phyloP scores from a whole-genome alignment of 1,140 invertebrate genomes.

The Teleogryllus occipitalis region DNA sequence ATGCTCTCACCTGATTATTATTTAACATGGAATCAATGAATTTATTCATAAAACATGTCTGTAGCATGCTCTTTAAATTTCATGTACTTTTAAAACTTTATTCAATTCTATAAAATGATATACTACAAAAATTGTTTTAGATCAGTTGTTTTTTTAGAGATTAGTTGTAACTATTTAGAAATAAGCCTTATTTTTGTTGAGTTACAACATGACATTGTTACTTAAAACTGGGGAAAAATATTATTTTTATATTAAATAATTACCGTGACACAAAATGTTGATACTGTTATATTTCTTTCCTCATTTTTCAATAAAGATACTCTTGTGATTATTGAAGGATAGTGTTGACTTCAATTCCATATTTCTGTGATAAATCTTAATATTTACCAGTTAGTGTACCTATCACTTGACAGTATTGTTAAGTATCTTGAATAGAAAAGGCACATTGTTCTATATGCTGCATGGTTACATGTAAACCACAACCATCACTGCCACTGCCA shows the following conservation, averaged over 20 bases:
- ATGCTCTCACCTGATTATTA: not conserved
- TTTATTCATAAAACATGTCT: not conserved
- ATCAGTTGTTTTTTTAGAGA: not conserved
- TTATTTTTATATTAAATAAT: too few species aligned
- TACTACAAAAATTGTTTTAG: not conserved
- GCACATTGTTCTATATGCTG: constrained; percentile 7
- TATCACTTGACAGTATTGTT: not conserved
- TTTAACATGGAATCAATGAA: not conserved
- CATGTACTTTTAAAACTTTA: not conserved
- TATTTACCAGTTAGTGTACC: not conserved
- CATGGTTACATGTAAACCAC: constrained; percentile 12
- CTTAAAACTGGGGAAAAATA: too few species aligned
- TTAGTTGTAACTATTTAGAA: too few species aligned
- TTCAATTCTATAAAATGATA: too few species aligned
- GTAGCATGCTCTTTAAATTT: not conserved
- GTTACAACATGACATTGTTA: too few species aligned
- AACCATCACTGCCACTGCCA: constrained; percentile 12
- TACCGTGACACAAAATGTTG: too few species aligned
- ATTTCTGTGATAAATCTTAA: not conserved
- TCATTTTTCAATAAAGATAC: not conserved
- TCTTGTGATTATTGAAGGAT: too few species aligned
- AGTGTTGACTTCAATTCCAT: too few species aligned
- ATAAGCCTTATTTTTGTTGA: too few species aligned
- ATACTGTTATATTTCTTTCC: too few species aligned
- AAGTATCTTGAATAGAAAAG: not conserved